A percentile compares a stretch with the other conserved stretches of the same genome.
Conservation (phyloP, 1,140 invertebrate species). For the Varroa destructor region DNA sequence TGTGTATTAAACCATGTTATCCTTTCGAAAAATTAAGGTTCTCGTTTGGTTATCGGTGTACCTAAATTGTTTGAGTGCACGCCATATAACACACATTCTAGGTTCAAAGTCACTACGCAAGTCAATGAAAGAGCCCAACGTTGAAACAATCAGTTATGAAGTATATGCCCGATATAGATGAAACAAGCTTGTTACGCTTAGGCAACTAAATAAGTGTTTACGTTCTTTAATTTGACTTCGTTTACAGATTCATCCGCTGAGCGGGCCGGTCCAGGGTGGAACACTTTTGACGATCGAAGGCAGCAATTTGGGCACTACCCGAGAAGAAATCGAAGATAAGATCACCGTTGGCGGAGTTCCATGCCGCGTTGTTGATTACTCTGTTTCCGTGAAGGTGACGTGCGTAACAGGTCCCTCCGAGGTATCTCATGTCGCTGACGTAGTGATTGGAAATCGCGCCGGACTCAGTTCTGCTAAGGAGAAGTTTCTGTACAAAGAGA, state of each 20-base stretch:
- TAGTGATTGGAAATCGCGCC: slow-evolving; percentile 74
- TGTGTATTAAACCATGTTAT: no score
- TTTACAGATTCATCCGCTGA: slow-evolving; percentile 69
- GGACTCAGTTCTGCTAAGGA: slow-evolving; percentile 75
- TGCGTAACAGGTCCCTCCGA: slow-evolving; percentile 65
- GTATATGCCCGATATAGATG: no score
- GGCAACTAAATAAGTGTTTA: no score
- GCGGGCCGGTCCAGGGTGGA: slow-evolving; percentile 87
- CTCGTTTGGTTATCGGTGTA: no score
- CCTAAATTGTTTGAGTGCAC: no score
- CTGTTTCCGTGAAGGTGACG: slow-evolving; percentile 75
- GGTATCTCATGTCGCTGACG: slow-evolving; percentile 58
- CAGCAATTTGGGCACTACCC: slow-evolving; percentile 77
- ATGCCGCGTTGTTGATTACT: slow-evolving; percentile 72
- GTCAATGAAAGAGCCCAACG: no score
- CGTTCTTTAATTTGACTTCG: neutral
- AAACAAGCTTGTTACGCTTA: no score
- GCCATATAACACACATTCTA: no score
- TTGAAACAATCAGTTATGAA: no score
- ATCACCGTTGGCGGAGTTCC: slow-evolving; percentile 77
- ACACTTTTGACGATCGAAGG: slow-evolving; percentile 89
- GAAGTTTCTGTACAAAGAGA: slow-evolving; percentile 68
- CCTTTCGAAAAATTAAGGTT: no score
- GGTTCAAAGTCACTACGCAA: no score
- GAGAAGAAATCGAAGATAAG: slow-evolving; percentile 76